Conservation (phyloP, 2,113 vertebrate genomes). For the Megalops atlanticus region DNA sequence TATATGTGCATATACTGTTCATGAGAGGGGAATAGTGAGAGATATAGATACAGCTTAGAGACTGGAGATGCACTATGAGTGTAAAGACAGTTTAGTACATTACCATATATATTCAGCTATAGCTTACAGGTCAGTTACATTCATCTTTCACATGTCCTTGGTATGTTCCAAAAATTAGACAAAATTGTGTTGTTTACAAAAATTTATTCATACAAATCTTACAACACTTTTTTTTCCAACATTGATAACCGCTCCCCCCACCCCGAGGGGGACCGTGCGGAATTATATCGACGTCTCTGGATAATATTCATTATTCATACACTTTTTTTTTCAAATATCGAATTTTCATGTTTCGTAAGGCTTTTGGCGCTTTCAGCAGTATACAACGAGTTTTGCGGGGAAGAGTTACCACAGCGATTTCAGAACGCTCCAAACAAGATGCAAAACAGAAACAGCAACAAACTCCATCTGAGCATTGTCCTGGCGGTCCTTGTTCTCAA, state of each 20-base stretch:
- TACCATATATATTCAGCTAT: no score
- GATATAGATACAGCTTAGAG: no score
- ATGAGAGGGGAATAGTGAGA: no score
- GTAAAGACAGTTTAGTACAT: no score
- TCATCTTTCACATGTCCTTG: no score
- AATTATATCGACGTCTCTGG: slow-evolving; percentile 77
- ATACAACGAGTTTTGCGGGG: slow-evolving; percentile 83
- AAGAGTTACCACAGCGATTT: slow-evolving; percentile 73
- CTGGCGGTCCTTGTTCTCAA: no score
- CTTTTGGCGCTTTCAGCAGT: slow-evolving; percentile 89
- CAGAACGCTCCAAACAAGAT: slow-evolving; percentile 65
- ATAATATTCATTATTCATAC: slow-evolving; percentile 83
- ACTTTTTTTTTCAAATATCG: slow-evolving; percentile 82
- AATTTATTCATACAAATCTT: slow-evolving; percentile 99
- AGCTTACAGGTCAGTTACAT: no score
- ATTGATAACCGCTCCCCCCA: slow-evolving; percentile 90
- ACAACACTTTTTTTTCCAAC: slow-evolving; percentile 87
- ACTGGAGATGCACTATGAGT: no score
- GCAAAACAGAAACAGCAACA: slow-evolving; percentile 7
- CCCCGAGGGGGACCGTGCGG: slow-evolving; percentile 88
- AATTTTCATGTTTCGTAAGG: slow-evolving; percentile 91
- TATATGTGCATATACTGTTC: no score
- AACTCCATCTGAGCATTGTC: slow-evolving; percentile 67
- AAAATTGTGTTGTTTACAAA: slow-evolving; percentile 95
- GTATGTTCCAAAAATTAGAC: slow-evolving; percentile 89